These are phyloP conservation scores for Perizoma affinitatum DNA, from an alignment of 2,888 invertebrate species.

Conservation along the genomic window DNA sequence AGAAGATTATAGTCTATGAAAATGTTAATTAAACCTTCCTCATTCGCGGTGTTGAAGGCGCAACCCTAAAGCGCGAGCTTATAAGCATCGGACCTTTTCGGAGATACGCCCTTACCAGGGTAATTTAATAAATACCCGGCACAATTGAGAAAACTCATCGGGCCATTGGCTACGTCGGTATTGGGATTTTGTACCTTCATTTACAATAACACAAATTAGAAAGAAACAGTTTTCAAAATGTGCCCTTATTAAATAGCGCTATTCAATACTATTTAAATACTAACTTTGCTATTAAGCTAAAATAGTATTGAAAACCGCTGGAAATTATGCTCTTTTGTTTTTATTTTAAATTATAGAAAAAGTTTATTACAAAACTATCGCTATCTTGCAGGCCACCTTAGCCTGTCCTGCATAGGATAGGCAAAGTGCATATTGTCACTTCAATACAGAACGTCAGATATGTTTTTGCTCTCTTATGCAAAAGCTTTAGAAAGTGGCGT, in stretches of 20 bases:
- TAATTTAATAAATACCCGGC: conserved; percentile 79
- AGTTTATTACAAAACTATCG: background rate
- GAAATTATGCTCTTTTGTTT: too few species aligned
- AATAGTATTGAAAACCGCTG: too few species aligned
- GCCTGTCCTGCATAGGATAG: too few species aligned
- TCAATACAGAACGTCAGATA: too few species aligned
- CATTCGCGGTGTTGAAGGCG: conserved; percentile 43
- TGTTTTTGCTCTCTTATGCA: too few species aligned
- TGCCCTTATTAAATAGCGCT: background rate
- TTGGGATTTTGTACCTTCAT: conserved; percentile 2
- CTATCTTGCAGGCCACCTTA: too few species aligned
- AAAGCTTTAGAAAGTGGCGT: too few species aligned
- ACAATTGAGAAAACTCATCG: conserved; percentile 67
- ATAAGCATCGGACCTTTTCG: conserved; percentile 53
- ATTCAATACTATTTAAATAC: background rate
- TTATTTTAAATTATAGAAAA: background rate
- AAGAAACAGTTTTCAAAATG: background rate
- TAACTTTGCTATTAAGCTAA: too few species aligned
- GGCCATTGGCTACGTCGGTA: conserved; percentile 38
- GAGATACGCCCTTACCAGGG: conserved; percentile 62
- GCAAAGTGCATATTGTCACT: too few species aligned
- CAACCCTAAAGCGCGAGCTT: conserved; percentile 56
- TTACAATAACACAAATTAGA: background rate
- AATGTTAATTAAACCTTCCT: conserved; percentile 33
- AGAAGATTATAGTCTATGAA: conserved; percentile 27